Evolutionary conservation across 2,113 vertebrate genomes (phyloP).

Genomic region (Malurus melanocephalus): DNA sequence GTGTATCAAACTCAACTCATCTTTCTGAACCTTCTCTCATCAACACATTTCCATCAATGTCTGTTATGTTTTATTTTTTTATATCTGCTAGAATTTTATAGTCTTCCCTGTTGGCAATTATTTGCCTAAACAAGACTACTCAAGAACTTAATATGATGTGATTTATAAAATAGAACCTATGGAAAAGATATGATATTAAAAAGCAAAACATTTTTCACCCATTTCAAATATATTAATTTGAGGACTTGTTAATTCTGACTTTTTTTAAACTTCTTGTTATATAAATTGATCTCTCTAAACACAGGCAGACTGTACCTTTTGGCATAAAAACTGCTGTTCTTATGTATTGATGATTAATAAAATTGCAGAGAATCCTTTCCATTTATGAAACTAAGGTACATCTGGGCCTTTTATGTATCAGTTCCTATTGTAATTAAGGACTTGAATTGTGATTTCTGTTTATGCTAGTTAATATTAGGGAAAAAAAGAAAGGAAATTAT

Average conservation of each 20-base stretch:
- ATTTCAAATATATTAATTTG: not conserved
- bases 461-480: not conserved
- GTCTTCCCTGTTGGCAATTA: not conserved
- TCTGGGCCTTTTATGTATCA: not conserved
- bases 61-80: not conserved
- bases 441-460: not conserved
- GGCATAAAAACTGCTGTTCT: not conserved
- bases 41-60: not conserved
- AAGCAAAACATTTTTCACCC: not conserved
- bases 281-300: not conserved
- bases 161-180: not conserved
- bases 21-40: not conserved
- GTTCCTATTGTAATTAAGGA: not conserved
- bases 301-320: not conserved
- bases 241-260: not conserved
- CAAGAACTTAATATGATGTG: not conserved
- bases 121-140: not conserved
- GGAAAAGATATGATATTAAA: not conserved
- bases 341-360: not conserved
- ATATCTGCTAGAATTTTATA: not conserved
- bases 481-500: not conserved
- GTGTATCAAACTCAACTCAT: not conserved
- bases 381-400: not conserved
- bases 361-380: not conserved
- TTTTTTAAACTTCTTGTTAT: not conserved